A percentile compares a stretch with the other conserved stretches of the same genome.
These are phyloP conservation scores for Meriones unguiculatus DNA, from an alignment of 2,113 vertebrate genomes.

Conservation along the genomic window DNA sequence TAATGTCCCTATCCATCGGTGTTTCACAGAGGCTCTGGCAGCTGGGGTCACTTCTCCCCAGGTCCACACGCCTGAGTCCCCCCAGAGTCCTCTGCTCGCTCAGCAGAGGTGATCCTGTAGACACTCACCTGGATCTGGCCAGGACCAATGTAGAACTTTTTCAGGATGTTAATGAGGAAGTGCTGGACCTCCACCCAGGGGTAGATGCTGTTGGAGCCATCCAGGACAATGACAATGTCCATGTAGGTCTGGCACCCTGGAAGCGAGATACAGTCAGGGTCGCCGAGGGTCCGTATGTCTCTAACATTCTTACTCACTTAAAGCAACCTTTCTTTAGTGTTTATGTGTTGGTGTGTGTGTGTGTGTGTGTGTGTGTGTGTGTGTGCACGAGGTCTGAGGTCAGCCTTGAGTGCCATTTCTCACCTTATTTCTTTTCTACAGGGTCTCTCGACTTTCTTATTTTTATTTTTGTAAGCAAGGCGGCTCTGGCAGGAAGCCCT, in stretches of 20 bases:
- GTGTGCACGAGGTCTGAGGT: background rate
- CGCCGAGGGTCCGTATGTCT: background rate
- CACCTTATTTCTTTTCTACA: background rate
- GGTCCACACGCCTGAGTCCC: background rate
- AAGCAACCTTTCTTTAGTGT: background rate
- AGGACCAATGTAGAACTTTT: conserved; percentile 96
- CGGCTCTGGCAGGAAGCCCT: background rate
- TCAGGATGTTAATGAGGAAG: conserved; percentile 97
- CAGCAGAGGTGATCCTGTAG: background rate
- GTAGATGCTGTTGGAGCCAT: conserved; percentile 99
- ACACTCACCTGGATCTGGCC: conserved; percentile 96
- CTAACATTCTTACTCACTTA: background rate
- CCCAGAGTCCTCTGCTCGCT: background rate
- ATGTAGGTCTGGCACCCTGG: conserved; percentile 98
- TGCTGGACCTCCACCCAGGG: conserved; percentile 98
- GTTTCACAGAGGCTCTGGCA: background rate
- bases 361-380: too few species aligned
- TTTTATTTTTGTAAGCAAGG: background rate
- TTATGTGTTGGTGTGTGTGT: background rate
- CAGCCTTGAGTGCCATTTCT: background rate
- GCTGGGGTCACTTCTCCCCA: background rate
- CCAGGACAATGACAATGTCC: conserved; percentile 98
- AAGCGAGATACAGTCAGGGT: background rate
- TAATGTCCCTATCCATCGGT: background rate
- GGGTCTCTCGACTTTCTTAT: too few species aligned